A percentile compares a stretch with the other conserved stretches of the same genome.
Conservation (phyloP, 2,797 vertebrate genomes). For the Premnoplex brunnescens region DNA sequence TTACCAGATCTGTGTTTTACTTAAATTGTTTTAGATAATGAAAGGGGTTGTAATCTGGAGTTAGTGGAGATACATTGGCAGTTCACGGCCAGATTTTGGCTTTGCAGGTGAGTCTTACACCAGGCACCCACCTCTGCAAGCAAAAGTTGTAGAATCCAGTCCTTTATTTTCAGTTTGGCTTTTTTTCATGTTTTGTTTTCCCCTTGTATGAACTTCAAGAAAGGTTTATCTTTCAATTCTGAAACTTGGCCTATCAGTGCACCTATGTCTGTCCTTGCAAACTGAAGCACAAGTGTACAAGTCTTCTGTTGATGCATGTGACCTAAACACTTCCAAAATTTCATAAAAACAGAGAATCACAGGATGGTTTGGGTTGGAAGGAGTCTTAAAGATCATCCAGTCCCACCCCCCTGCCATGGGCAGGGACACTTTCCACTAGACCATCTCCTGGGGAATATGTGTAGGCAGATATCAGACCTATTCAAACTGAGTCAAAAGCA, state of each 20-base stretch:
- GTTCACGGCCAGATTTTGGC: neutral
- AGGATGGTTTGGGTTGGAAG: neutral
- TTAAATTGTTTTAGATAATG: neutral
- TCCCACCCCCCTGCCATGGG: neutral
- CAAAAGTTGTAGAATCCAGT: neutral
- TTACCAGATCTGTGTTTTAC: neutral
- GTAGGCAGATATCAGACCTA: neutral
- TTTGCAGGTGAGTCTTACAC: neutral
- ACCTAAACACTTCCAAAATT: neutral
- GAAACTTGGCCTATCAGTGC: neutral
- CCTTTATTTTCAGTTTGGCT: neutral
- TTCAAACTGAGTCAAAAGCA: neutral
- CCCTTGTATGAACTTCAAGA: neutral
- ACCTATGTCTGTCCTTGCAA: neutral
- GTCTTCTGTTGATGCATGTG: neutral
- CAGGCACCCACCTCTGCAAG: neutral
- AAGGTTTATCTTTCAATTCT: neutral
- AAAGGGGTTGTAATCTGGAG: neutral
- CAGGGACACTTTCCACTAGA: neutral
- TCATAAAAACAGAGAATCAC: neutral
- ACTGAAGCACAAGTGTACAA: neutral
- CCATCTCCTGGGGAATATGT: neutral
- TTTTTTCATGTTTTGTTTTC: neutral
- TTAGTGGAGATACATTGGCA: neutral
- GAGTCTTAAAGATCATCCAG: neutral